These are phyloP conservation scores for Mustelus asterias DNA, from an alignment of 2,113 vertebrate genomes.

Conservation along the genomic window DNA sequence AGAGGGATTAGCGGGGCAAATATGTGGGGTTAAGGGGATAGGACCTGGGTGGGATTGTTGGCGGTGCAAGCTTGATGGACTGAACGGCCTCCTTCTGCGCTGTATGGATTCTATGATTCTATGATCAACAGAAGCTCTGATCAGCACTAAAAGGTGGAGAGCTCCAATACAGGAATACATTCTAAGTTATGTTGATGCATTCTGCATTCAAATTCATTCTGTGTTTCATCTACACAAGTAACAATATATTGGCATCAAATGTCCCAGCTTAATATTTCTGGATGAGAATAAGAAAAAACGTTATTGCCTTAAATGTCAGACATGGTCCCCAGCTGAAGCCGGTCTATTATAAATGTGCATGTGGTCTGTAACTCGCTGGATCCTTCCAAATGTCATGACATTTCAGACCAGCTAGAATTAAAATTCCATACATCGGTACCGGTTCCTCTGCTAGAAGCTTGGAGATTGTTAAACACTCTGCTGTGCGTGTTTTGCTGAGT, in stretches of 20 bases:
- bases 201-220: background rate
- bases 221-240: background rate
- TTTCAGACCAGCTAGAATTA: background rate
- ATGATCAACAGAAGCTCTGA: background rate
- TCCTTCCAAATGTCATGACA: constrained; percentile 22
- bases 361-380: background rate
- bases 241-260: background rate
- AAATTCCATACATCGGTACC: background rate
- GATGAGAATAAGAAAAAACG: background rate
- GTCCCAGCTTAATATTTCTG: background rate
- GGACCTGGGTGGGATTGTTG: too few relatives aligned
- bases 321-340: background rate
- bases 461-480: background rate
- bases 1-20: too few relatives aligned
- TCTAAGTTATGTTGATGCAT: background rate
- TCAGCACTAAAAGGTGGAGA: background rate
- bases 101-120: too few relatives aligned
- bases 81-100: too few relatives aligned
- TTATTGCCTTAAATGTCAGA: background rate
- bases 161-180: background rate
- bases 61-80: too few relatives aligned
- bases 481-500: background rate
- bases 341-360: background rate
- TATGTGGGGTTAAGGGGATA: too few relatives aligned
- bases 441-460: background rate